Percentiles rank a stretch among this genome's conserved stretches.
These are phyloP conservation scores for Myotis davidii DNA, from an alignment of 2,113 vertebrate species.

Conservation along the genomic window DNA sequence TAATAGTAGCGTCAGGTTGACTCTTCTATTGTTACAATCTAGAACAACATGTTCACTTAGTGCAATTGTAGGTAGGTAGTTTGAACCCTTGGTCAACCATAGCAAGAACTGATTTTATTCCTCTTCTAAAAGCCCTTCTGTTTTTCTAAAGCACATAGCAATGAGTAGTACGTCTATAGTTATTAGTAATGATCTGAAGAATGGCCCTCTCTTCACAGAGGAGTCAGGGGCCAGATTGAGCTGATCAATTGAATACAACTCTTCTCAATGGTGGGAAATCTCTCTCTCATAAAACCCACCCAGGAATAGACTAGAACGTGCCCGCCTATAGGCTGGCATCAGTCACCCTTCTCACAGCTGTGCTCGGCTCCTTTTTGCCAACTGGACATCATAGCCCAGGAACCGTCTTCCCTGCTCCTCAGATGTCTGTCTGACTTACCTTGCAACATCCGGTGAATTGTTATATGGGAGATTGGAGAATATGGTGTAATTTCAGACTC, in stretches of 20 bases:
- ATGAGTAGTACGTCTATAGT: neutral
- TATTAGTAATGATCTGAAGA: neutral
- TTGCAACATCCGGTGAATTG: neutral
- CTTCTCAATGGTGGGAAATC: neutral
- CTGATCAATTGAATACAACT: neutral
- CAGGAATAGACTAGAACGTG: neutral
- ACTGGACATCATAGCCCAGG: neutral
- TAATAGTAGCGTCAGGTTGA: neutral
- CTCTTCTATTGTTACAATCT: neutral
- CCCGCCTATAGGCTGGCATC: fast-evolving
- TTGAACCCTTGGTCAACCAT: neutral
- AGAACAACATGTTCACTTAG: neutral
- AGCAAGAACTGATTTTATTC: slow-evolving; percentile 45
- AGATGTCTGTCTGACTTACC: neutral
- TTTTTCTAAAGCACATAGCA: neutral
- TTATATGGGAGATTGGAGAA: neutral
- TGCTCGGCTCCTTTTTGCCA: neutral
- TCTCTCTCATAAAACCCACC: neutral
- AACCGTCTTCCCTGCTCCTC: neutral
- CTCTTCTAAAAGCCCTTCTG: slow-evolving; percentile 22
- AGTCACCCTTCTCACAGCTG: neutral
- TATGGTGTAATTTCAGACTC: neutral
- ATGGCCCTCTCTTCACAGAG: neutral
- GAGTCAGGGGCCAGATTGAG: neutral
- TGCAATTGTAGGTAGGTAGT: neutral